phyloP scores from a whole-genome alignment of 1,140 invertebrate genomes.

The Drosophila simulans region DNA sequence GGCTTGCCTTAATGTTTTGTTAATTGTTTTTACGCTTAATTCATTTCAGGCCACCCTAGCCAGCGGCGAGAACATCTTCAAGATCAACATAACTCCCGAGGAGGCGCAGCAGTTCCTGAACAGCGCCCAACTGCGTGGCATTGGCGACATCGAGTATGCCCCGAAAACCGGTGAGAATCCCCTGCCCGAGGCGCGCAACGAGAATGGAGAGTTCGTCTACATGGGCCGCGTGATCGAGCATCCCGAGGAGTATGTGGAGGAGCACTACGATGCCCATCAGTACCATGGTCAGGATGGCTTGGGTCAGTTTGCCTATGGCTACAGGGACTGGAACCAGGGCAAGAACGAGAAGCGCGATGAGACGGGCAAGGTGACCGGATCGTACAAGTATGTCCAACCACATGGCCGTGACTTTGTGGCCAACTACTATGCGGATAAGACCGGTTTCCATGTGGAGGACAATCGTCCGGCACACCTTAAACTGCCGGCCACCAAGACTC shows the following conservation, averaged over 20 bases:
- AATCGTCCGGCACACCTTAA: slow-evolving; percentile 87
- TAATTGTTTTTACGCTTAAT: slow-evolving; percentile 11
- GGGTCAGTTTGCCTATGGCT: slow-evolving; percentile 88
- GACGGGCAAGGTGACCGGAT: slow-evolving; percentile 74
- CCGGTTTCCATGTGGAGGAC: slow-evolving; percentile 89
- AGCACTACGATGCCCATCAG: slow-evolving; percentile 88
- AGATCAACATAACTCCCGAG: slow-evolving; percentile 87
- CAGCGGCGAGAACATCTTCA: slow-evolving; percentile 83
- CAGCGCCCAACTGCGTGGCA: slow-evolving; percentile 66
- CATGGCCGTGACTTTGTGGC: slow-evolving; percentile 85
- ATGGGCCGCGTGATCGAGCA: slow-evolving; percentile 87
- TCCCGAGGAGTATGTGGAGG: slow-evolving; percentile 88
- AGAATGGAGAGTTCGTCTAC: slow-evolving; percentile 86
- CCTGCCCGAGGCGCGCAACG: slow-evolving; percentile 84
- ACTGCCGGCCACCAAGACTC: slow-evolving; percentile 86
- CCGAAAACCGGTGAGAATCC: slow-evolving; percentile 85
- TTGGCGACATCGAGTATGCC: slow-evolving; percentile 85
- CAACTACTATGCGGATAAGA: slow-evolving; percentile 87
- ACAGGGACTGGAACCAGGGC: slow-evolving; percentile 87
- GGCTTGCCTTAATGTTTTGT: slow-evolving; percentile 1
- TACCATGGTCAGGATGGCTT: slow-evolving; percentile 88
- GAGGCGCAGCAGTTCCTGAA: slow-evolving; percentile 87
- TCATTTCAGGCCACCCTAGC: slow-evolving; percentile 55
- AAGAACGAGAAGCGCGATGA: slow-evolving; percentile 85
- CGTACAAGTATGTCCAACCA: slow-evolving; percentile 83